Percentiles rank a stretch among this genome's conserved stretches.
Conservation (phyloP, 2,888 invertebrate genomes). For the Zonitis immaculata region DNA sequence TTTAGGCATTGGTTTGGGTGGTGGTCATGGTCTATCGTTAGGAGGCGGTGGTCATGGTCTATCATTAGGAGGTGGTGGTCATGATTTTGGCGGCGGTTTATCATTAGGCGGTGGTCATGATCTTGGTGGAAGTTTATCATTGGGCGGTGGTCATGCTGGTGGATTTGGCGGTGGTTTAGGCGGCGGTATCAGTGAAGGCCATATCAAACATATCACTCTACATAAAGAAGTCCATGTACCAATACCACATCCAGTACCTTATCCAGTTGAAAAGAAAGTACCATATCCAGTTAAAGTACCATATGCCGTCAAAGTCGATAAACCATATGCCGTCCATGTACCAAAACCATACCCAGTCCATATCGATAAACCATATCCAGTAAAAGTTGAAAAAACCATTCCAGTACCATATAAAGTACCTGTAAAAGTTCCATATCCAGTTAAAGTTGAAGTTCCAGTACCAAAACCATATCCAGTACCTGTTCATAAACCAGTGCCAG, state of each 20-base stretch:
- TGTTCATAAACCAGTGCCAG: constrained; percentile 47
- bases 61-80: constrained; percentile 9
- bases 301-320: constrained; percentile 53
- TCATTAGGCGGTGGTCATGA: constrained; percentile 13
- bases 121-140: constrained; percentile 2
- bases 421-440: constrained; percentile 39
- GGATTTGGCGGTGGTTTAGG: constrained; percentile 18
- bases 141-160: constrained; percentile 15
- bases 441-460: constrained; percentile 29
- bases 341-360: constrained; percentile 61
- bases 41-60: constrained; percentile 16
- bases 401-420: constrained; percentile 45
- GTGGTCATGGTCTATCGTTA: constrained; percentile 1
- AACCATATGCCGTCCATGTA: constrained; percentile 61
- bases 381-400: constrained; percentile 49
- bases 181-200: constrained; percentile 38
- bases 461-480: constrained; percentile 41
- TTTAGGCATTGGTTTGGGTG: no score
- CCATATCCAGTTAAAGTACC: constrained; percentile 55
- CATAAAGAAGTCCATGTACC: constrained; percentile 59
- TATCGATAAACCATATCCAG: constrained; percentile 51
- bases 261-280: constrained; percentile 59
- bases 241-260: constrained; percentile 59
- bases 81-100: constrained; percentile 10
- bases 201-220: constrained; percentile 55